Evolutionary conservation across 2,797 vertebrate genomes (phyloP).

Genomic region (Mormyrops attenuatus): DNA sequence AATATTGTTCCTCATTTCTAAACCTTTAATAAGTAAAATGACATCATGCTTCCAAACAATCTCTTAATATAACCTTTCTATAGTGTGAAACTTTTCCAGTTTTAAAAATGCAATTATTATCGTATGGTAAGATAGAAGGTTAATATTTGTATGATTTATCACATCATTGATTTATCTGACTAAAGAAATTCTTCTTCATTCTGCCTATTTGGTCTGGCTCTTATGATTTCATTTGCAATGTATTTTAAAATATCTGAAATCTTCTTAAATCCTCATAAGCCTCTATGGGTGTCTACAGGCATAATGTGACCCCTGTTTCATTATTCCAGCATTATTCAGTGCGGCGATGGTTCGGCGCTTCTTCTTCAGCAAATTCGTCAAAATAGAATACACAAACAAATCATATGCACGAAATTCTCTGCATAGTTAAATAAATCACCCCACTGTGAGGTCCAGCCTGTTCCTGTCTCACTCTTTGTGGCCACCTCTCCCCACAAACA

Average conservation of each 20-base stretch:
- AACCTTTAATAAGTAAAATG: slow-evolving; percentile 7
- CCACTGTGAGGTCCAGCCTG: neutral
- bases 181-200: neutral
- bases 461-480: neutral
- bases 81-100: neutral
- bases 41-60: neutral
- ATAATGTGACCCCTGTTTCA: neutral
- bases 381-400: neutral
- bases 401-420: neutral
- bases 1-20: slow-evolving; percentile 1
- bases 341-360: neutral
- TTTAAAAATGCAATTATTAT: neutral
- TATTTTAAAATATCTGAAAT: neutral
- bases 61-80: neutral
- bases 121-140: neutral
- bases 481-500: neutral
- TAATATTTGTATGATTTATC: neutral
- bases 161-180: neutral
- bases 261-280: neutral
- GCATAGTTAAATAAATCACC: neutral
- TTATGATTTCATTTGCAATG: neutral
- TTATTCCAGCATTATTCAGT: neutral
- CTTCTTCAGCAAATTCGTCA: neutral
- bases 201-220: neutral
- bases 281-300: neutral